phyloP scores from a whole-genome alignment of 2,797 vertebrate genomes.

The Cygnus olor region DNA sequence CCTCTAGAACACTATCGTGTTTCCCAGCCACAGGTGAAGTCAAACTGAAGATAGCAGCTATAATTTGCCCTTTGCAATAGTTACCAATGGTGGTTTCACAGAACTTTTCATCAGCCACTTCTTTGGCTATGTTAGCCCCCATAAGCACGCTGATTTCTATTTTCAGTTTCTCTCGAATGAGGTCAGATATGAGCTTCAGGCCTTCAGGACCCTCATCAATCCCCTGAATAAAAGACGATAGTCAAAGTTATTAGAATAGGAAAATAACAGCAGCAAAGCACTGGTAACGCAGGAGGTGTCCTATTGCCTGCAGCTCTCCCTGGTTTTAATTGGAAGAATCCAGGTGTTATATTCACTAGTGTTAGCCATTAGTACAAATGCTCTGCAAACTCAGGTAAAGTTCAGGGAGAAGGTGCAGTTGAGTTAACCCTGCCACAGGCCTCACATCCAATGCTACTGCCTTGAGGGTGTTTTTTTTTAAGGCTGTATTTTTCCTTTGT shows the following conservation, averaged over 20 bases:
- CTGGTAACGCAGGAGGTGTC: neutral
- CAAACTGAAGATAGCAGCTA: neutral
- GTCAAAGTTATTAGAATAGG: neutral
- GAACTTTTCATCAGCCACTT: slow-evolving; percentile 92
- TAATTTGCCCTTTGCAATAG: neutral
- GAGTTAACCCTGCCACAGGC: neutral
- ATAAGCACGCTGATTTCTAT: slow-evolving; percentile 91
- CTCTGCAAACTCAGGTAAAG: neutral
- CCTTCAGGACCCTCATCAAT: slow-evolving; percentile 86
- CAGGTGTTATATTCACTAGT: neutral
- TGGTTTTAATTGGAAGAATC: neutral
- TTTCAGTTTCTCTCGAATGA: slow-evolving; percentile 87
- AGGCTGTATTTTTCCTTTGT: neutral
- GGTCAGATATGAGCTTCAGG: slow-evolving; percentile 88
- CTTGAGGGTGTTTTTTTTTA: neutral
- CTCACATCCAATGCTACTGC: neutral
- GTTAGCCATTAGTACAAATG: neutral
- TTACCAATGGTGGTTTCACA: slow-evolving; percentile 92
- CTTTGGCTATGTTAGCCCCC: slow-evolving; percentile 92
- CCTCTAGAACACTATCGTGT: neutral
- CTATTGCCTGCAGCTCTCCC: neutral
- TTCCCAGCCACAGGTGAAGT: neutral
- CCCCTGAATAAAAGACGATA: slow-evolving; percentile 74
- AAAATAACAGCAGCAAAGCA: neutral
- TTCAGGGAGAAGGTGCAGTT: neutral